Conservation (phyloP, 2,797 vertebrate species). For the Atherinosoma microstoma region DNA sequence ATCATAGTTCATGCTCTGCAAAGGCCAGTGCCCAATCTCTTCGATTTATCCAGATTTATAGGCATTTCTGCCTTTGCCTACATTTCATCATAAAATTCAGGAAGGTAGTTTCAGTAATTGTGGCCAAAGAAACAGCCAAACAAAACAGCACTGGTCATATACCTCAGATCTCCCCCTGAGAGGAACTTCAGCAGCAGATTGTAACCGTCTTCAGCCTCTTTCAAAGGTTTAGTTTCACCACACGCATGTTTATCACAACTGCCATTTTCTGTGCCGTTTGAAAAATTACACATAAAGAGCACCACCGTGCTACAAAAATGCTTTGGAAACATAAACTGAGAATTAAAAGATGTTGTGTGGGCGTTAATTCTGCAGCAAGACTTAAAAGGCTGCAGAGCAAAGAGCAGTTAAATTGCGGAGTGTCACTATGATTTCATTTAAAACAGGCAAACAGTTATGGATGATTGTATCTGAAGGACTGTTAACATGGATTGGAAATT, state of each 20-base stretch:
- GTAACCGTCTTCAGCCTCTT: constrained; percentile 39
- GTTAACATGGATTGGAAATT: constrained; percentile 15
- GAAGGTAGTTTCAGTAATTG: not conserved
- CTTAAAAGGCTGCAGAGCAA: constrained; percentile 25
- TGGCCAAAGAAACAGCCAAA: not conserved
- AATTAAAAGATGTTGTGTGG: constrained; percentile 4
- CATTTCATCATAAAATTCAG: not conserved
- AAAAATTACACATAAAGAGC: constrained; percentile 16
- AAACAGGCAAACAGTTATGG: constrained; percentile 34
- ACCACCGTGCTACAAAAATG: constrained; percentile 33
- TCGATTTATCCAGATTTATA: not conserved
- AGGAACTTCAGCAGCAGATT: constrained; percentile 43
- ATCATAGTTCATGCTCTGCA: not conserved
- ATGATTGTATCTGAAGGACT: constrained; percentile 35
- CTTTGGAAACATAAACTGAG: constrained; percentile 37
- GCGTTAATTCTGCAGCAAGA: constrained; percentile 21
- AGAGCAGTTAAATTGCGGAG: constrained; percentile 34
- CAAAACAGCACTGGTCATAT: not conserved
- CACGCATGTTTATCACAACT: constrained; percentile 10
- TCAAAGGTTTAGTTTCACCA: constrained; percentile 13
- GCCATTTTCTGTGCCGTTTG: constrained; percentile 27
- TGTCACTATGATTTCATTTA: constrained; percentile 32
- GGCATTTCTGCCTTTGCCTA: not conserved
- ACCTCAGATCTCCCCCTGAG: not conserved
- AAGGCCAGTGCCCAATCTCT: not conserved